Base-by-base conservation (phyloP, 2,797 vertebrate genomes). In the Micropoecilia bifurca region DNA sequence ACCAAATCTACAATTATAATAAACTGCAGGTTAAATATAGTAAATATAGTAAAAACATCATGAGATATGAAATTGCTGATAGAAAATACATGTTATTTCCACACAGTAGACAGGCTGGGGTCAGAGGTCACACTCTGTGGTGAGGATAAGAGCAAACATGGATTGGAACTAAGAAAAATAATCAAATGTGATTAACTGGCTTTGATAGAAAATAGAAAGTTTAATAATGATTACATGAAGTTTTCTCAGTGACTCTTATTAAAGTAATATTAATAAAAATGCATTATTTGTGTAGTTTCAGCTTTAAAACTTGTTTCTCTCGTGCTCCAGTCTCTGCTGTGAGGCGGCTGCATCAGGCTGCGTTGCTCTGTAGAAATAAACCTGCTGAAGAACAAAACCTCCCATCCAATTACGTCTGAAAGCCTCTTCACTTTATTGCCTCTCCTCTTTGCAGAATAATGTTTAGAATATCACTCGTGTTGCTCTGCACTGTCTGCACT, bases 401-500 rank as follows among this genome's bases (percentile, higher is more conserved):
- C 4, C 36, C 41, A 63, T 6, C 16, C 39, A 36, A 55, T 59
- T 59, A 28, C n/a, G 25, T 43, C 22, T 68, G 63, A 28, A 43
- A 76, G 75, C 46, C 33, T 74, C 22, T 74, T 59, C 10, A 30
- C 39, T 66, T 61, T 68, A 66, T 13, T 68, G 30, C 61, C 18
- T 45, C 16, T 28, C 20, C 30, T 33, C 30, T 50, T 28, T 61
- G 7, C 55, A 61, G 2, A 63, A 28, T 16, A 22, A 43, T 75
- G n/a, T 47, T 63, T 75, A 47, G 46, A 14, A 47, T 57, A 4
- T 4, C 13, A 3, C 30, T 39, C 36, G 2, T 12, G 33, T 9
- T 47, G 46, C 13, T 59, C 25, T 30, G 53, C 10, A 39, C 39
- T 55, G n/a, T 36, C 45, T 14, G 36, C 6, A 36, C 72, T 47